A percentile compares a stretch with the other conserved stretches of the same genome.
Conservation (phyloP, 1,140 invertebrate genomes). For the Eriosoma lanigerum region DNA sequence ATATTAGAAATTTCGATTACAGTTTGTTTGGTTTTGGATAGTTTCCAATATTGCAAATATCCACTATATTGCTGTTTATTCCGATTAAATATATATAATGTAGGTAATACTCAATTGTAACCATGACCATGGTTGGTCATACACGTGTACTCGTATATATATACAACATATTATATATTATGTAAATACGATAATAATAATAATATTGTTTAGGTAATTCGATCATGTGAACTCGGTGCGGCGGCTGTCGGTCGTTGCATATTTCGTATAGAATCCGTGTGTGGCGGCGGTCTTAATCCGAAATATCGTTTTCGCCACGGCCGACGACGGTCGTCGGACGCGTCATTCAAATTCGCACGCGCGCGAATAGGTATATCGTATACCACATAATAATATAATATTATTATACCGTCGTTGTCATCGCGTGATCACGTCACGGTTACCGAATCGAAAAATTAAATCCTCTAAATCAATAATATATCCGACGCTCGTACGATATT, state of each 20-base stretch:
- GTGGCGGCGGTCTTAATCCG: background rate
- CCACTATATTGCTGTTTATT: too few species aligned
- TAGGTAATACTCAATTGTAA: too few species aligned
- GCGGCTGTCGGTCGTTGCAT: too few species aligned
- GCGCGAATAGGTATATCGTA: background rate
- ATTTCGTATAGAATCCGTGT: too few species aligned
- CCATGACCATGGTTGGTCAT: too few species aligned
- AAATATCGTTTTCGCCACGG: slow-evolving; percentile 2
- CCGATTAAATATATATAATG: too few species aligned
- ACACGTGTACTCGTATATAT: too few species aligned
- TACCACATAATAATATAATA: too few species aligned
- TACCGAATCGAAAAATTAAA: slow-evolving; percentile 47
- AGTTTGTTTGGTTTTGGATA: too few species aligned
- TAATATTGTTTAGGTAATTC: background rate
- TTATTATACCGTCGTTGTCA: background rate
- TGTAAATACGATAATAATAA: background rate
- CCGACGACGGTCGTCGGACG: background rate
- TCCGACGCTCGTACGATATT: background rate
- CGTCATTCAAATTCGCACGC: background rate
- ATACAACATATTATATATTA: too few species aligned
- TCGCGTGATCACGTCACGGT: slow-evolving; percentile 21
- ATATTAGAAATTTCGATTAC: too few species aligned
- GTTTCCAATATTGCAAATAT: too few species aligned
- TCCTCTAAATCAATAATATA: slow-evolving; percentile 36
- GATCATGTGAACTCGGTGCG: background rate